Base-by-base conservation (phyloP, 2,113 vertebrate genomes). In the Dermatemys mawii region DNA sequence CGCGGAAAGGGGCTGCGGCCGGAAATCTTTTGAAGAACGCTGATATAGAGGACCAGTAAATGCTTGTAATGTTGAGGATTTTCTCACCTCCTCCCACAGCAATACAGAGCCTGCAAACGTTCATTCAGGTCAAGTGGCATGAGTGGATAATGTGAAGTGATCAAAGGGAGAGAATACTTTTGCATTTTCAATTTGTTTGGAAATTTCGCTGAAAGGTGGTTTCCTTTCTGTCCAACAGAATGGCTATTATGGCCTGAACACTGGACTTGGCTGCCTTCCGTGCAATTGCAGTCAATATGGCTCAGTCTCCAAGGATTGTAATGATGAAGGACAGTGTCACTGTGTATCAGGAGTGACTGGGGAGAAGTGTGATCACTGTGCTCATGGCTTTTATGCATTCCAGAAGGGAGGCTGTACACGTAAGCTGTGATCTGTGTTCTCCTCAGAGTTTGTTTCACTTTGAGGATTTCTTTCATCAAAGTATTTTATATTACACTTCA, bases 201-300 rank as follows among this genome's bases (percentile, higher is more conserved):
- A 87, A 87, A 76, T 78, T 53, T n/a, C 81, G 11, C n/a, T 94
- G 26, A 76, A 60, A 50, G 2, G 0, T 24, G 12, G 5, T 91
- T 81, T 89, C n/a, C 80, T 88, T 91, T 38, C 54, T 94, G 11
- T 91, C 88, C 48, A 89, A 92, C 96, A 99, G 99, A 84, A 85
- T 0, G 99, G 99, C 44, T 99, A 98, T 96, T 98, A 98, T 2
- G 99, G 99, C 6, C 93, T 99, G 84, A 97, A 83, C 78, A 90
- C 95, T 41, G 98, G 97, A 1, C 91, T 75, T 26, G 99, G 99
- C 93, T 99, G 99, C 10, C 2, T 63, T 88, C 95, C 97, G 60
- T 99, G 99, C 90, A 95, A 97, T 96, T 99, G 99, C 97, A 99
- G 93, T 88, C n/a, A 86, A 3, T 93, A 96, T 13, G 99, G 99